Conservation (phyloP, 1,140 invertebrate species). For the Battus philenor region DNA sequence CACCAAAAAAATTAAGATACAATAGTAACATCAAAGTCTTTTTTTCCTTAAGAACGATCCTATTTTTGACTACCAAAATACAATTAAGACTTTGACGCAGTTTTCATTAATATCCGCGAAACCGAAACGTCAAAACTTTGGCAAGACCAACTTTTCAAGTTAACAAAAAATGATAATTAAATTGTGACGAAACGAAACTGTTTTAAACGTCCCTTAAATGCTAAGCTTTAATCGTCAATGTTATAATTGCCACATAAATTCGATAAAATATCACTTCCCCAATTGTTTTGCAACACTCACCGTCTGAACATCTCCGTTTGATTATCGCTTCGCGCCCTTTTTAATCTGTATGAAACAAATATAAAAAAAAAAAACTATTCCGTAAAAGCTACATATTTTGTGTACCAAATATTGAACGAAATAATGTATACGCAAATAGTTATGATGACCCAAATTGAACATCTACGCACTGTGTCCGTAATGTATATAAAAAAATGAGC, state of each 20-base stretch:
- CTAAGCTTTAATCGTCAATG: slow-evolving; percentile 26
- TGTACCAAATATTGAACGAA: not conserved
- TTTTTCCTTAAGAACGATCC: slow-evolving; percentile 11
- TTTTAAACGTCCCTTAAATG: slow-evolving; percentile 28
- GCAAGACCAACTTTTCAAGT: slow-evolving; percentile 46
- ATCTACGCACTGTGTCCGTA: too few relatives aligned
- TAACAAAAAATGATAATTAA: slow-evolving; percentile 14
- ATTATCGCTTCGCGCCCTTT: too few relatives aligned
- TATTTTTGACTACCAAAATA: slow-evolving; percentile 14
- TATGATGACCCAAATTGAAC: too few relatives aligned
- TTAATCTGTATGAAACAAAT: too few relatives aligned
- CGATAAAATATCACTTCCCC: slow-evolving; percentile 62
- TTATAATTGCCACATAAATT: slow-evolving; percentile 63
- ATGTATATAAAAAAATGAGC: too few relatives aligned
- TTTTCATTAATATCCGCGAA: slow-evolving; percentile 3
- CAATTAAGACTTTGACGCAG: slow-evolving; percentile 19
- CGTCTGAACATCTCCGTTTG: too few relatives aligned
- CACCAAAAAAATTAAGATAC: slow-evolving; percentile 31
- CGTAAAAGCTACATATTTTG: too few relatives aligned
- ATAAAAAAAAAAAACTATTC: too few relatives aligned
- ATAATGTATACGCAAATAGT: too few relatives aligned
- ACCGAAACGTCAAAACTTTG: slow-evolving; percentile 43
- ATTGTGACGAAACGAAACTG: slow-evolving; percentile 41
- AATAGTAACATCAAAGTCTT: slow-evolving; percentile 21
- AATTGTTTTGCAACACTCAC: slow-evolving; percentile 19